A percentile compares a stretch with the other conserved stretches of the same genome.
Evolutionary conservation across 2,113 vertebrate species (phyloP).

Genomic region (Rhodinocichla rosea): DNA sequence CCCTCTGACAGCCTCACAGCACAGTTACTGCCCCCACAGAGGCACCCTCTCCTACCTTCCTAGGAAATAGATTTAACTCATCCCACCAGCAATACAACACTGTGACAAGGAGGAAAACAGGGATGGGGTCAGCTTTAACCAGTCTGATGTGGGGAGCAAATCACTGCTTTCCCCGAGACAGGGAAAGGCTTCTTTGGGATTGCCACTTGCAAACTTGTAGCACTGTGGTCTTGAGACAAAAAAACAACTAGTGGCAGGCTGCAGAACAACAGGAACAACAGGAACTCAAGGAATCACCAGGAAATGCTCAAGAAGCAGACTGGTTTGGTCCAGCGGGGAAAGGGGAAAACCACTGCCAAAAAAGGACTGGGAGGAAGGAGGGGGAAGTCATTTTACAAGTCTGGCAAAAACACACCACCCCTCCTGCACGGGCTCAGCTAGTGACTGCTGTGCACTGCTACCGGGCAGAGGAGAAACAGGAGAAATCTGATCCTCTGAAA

Average conservation of each 20-base stretch:
- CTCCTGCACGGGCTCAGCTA: neutral
- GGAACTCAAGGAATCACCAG: constrained; percentile 25
- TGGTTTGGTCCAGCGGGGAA: neutral
- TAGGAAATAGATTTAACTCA: neutral
- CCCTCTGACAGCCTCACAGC: rapidly evolving
- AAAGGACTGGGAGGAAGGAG: neutral
- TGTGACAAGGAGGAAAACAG: neutral
- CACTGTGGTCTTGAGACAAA: neutral
- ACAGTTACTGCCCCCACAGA: neutral
- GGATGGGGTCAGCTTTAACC: neutral
- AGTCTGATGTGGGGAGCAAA: neutral
- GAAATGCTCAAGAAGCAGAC: constrained; percentile 22
- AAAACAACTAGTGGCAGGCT: neutral
- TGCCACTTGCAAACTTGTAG: neutral
- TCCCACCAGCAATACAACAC: neutral
- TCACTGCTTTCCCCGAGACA: neutral
- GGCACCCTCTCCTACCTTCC: neutral
- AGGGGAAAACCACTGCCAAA: constrained; percentile 9
- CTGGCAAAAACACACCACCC: neutral
- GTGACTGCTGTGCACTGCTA: neutral
- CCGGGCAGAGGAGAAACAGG: neutral
- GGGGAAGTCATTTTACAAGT: neutral
- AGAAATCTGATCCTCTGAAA: neutral
- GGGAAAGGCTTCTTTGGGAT: neutral
- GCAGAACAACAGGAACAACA: neutral